phyloP scores from a whole-genome alignment of 2,888 invertebrate species.

The Limulus polyphemus region DNA sequence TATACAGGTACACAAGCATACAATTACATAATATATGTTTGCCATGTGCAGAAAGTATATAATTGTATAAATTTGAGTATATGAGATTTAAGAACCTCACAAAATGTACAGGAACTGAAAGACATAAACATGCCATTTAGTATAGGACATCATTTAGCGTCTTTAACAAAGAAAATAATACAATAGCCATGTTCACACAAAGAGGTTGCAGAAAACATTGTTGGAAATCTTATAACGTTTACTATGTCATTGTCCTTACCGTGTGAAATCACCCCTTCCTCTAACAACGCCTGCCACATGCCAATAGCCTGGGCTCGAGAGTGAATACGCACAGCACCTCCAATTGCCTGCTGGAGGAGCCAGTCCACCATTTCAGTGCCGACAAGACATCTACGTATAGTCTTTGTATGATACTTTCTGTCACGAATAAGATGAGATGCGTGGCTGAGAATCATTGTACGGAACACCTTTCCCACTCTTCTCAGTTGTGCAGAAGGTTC shows the following conservation, averaged over 20 bases:
- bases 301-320: conserved; percentile 56
- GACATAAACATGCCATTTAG: too few species aligned
- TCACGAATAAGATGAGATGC: conserved; percentile 51
- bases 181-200: too few species aligned
- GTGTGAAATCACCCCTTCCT: conserved; percentile 59
- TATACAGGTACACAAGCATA: too few species aligned
- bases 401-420: conserved; percentile 47
- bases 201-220: too few species aligned
- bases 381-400: conserved; percentile 54
- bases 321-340: conserved; percentile 43
- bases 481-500: conserved; percentile 49
- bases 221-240: too few species aligned
- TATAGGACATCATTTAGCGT: too few species aligned
- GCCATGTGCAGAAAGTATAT: too few species aligned
- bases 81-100: too few species aligned
- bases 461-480: conserved; percentile 54
- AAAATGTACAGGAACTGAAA: too few species aligned
- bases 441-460: conserved; percentile 50
- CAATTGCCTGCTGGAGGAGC: conserved; percentile 47
- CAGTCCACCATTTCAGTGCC: conserved; percentile 71
- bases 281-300: conserved; percentile 70
- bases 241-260: conserved; percentile 39
- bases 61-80: too few species aligned
- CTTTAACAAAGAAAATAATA: too few species aligned
- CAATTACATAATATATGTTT: too few species aligned